Evolutionary conservation across 1,140 invertebrate species (phyloP), one percentile per base, ranked within the genome.

Genomic region (Bathynomus jamesi): DNA sequence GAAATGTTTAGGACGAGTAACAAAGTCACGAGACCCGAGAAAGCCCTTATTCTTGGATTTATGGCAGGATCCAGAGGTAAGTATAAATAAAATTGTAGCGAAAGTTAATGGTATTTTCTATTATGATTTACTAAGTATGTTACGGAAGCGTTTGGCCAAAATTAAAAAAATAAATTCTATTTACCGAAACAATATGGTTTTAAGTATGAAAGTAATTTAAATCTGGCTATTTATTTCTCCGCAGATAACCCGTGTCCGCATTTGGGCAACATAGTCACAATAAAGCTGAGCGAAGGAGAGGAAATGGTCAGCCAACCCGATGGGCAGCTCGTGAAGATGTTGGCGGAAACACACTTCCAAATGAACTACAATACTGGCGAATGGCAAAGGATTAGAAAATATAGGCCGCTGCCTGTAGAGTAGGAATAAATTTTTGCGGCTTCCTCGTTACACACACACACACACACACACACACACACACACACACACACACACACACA

Each of bases 1-100:
- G 94, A 98, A 82, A 97, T 98, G 93, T 98, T 98, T 85, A 86
- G 90, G 70, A 95, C 91, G 77, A 95, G 95, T 29, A 98, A 98
- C 81, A 91, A 93, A 82, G 94, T 98, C 53, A 97, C 95, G 0
- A 83, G 95, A 76, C 94, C 95, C 2, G 95, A 98, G 79, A 98
- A 98, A 81, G 95, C 95, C 46, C 89, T 98, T 31, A 99, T 99
- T 80, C 86, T 99, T 27, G 95, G 95, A 73, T 99, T 99, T 80
- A 98, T 99, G 93, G 95, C 95, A 76, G 96, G 96, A 1, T 93
- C 92, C 5, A 87, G 93, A 85, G 91, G 91, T 92, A 84, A 79
- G 77, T 79, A 5, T 2, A 28, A 24, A 17, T 27, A 32, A n/a
- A n/a, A n/a, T n/a, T n/a, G n/a, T n/a, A n/a, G n/a, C n/a, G n/a